Evolutionary conservation across 2,797 vertebrate genomes (phyloP), one percentile per base, ranked within the genome.

Genomic region (Oryzias sinensis): DNA sequence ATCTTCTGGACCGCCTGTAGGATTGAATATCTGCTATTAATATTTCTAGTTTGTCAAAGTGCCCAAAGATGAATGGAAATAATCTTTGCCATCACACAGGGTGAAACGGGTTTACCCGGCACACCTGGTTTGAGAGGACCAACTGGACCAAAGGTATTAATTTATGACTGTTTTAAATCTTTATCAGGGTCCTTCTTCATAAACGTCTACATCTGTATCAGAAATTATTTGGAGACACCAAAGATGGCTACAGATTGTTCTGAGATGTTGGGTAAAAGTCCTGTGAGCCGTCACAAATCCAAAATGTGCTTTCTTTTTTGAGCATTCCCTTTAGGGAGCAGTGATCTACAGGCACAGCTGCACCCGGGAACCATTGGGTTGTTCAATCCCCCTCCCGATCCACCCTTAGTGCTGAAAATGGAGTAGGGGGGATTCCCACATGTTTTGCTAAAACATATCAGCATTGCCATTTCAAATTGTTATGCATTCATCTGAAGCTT

Each of bases 101-200:
- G 96, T 56, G 86, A 94, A 58, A 88, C 88, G 67, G 96, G 97
- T 53, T 89, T 89, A 87, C 83, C 87, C 65, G 92, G 96, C 43
- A 81, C 83, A 61, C 84, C 91, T 74, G 96, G 96, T 66, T 81
- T 89, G 55, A 85, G 88, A 72, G 97, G 97, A 91, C 56, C 63
- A 58, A 65, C 71, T 62, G 97, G 97, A 74, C 53, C 72, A 5
- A 97, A 96, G 95, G 97, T 98, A 90, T 86, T 53, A 1, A 20
- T 70, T 56, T 69, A 59, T 18, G 4, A 16, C 17, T 59, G 11
- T 22, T 42, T 33, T 2, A 41, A 56, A 41, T 27, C 9, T 15
- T 15, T 6, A 49, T 47, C 1, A 68, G 18, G 40, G 14, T 37
- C 59, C 43, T 54, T 52, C 33, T 46, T 43, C 5, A 15, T 22